Conservation (phyloP, 1,140 invertebrate species). For the Cherax quadricarinatus region DNA sequence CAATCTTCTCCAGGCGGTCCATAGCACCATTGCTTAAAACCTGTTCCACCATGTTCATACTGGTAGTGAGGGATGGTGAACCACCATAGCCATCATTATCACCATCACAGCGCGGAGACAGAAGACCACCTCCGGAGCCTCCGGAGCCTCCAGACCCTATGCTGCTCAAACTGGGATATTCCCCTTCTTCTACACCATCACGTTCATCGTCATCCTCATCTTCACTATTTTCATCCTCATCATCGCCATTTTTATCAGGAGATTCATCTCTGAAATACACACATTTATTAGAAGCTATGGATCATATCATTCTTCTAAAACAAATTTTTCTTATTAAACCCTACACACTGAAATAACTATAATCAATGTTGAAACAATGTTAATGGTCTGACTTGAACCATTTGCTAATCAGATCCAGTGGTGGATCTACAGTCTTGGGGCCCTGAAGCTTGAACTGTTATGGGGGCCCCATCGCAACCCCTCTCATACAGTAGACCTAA, state of each 20-base stretch:
- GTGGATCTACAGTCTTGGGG: no score
- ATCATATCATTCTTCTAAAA: no score
- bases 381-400: no score
- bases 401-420: no score
- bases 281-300: no score
- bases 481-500: no score
- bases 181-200: constrained; percentile 82
- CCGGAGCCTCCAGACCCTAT: constrained; percentile 70
- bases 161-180: constrained; percentile 83
- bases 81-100: constrained; percentile 45
- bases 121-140: constrained; percentile 64
- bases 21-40: constrained; percentile 89
- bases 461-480: no score
- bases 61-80: constrained; percentile 83
- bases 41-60: constrained; percentile 91
- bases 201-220: constrained; percentile 81
- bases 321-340: no score
- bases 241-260: constrained; percentile 73
- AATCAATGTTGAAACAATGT: no score
- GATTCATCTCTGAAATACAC: constrained; percentile 49
- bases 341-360: no score
- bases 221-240: constrained; percentile 73
- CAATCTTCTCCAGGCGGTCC: constrained; percentile 91
- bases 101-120: constrained; percentile 62
- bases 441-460: no score